Evolutionary conservation across 2,113 vertebrate species (phyloP).

Genomic region (Xiphophorus maculatus): DNA sequence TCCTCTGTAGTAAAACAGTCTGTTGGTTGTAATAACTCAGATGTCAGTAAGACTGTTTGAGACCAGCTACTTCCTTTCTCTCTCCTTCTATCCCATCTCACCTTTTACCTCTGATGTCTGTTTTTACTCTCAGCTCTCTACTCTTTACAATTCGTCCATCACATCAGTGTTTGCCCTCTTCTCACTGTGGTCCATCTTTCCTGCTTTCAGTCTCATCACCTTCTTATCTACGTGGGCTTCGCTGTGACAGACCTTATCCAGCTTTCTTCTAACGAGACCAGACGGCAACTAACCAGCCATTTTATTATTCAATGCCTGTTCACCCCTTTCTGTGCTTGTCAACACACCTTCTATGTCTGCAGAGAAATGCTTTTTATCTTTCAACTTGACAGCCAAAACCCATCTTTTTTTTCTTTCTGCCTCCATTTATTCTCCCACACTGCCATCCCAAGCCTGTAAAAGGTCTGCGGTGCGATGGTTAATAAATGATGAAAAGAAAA

Average conservation of each 20-base stretch:
- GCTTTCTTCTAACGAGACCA: constrained; percentile 37
- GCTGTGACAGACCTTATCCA: constrained; percentile 55
- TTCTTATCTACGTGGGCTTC: constrained; percentile 33
- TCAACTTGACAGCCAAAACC: constrained; percentile 14
- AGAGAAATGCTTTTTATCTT: constrained; percentile 41
- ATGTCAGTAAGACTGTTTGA: constrained; percentile 28
- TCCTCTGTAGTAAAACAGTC: constrained; percentile 40
- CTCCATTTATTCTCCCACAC: constrained; percentile 33
- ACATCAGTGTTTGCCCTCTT: constrained; percentile 7
- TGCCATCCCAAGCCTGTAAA: constrained; percentile 46
- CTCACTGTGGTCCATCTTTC: not conserved
- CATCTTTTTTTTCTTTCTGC: constrained; percentile 11
- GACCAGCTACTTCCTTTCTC: constrained; percentile 16
- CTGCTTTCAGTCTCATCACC: constrained; percentile 10
- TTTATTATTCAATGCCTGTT: constrained; percentile 62
- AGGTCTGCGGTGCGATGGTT: constrained; percentile 61
- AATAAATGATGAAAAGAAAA: constrained; percentile 61
- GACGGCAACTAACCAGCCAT: constrained; percentile 50
- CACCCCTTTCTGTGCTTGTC: constrained; percentile 49
- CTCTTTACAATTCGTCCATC: constrained; percentile 26
- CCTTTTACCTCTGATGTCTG: constrained; percentile 3
- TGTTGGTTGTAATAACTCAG: constrained; percentile 55
- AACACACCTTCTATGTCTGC: constrained; percentile 32
- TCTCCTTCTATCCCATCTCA: constrained; percentile 12
- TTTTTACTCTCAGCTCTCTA: constrained; percentile 3